Conservation (phyloP, 2,797 vertebrate genomes). For the Helarctos malayanus region DNA sequence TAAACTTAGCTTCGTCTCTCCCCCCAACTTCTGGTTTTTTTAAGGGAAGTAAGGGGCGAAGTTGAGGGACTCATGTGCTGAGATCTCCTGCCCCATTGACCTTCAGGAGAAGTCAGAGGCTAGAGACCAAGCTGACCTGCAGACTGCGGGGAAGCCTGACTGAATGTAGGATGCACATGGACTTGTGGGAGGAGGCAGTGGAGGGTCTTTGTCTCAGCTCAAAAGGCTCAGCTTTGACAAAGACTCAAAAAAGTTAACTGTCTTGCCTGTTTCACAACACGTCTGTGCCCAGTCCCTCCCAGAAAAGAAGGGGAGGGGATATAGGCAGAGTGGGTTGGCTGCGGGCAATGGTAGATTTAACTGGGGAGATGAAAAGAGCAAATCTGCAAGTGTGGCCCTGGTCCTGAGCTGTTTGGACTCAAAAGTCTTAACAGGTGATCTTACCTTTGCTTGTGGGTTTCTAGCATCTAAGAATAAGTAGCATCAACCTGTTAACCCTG, state of each 20-base stretch:
- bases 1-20: neutral
- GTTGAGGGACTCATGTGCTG: neutral
- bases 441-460: neutral
- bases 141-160: neutral
- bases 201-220: neutral
- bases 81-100: neutral
- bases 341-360: neutral
- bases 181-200: neutral
- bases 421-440: neutral
- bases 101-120: neutral
- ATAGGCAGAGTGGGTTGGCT: neutral
- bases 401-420: neutral
- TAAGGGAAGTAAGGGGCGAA: neutral
- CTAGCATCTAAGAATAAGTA: neutral
- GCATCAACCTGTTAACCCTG: neutral
- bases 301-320: neutral
- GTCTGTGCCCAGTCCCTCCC: neutral
- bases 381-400: neutral
- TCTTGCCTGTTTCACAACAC: neutral
- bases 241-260: neutral
- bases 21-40: neutral
- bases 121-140: neutral
- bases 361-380: neutral
- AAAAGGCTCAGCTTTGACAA: neutral
- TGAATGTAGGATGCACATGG: neutral